Conservation (phyloP, 23 tunicate genomes). For the Pegea sp. region DNA sequence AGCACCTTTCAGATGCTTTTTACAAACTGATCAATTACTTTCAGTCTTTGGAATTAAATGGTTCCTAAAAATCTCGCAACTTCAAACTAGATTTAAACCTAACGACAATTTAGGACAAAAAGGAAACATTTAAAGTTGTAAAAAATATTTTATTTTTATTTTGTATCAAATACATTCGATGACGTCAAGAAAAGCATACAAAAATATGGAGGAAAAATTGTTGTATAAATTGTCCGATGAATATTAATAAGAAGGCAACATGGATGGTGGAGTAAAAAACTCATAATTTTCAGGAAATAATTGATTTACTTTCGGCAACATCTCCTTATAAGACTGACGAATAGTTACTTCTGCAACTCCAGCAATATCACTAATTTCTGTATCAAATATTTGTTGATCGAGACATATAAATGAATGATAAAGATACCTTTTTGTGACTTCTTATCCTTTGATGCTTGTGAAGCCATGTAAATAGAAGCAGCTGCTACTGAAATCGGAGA, state of each 20-base stretch:
- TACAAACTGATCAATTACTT: too few species aligned
- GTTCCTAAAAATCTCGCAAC: too few species aligned
- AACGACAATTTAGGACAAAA: too few species aligned
- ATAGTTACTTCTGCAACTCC: constrained; percentile 99
- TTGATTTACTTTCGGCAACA: constrained; percentile 66
- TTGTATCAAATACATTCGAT: too few species aligned
- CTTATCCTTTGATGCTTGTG: constrained; percentile 84
- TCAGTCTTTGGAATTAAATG: too few species aligned
- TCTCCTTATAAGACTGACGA: constrained; percentile 81
- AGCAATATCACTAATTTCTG: constrained; percentile 95
- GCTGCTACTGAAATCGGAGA: constrained; percentile 96
- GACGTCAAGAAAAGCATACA: too few species aligned
- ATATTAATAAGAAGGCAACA: constrained; percentile 43
- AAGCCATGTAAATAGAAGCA: constrained; percentile 97
- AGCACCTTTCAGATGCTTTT: too few species aligned
- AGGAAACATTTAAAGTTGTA: too few species aligned
- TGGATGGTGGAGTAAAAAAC: constrained; percentile 47
- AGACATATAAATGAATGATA: neutral
- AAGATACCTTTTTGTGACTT: constrained; percentile 51
- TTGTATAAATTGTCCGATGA: too few species aligned
- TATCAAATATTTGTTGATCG: neutral
- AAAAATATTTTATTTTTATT: too few species aligned
- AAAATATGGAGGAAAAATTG: too few species aligned
- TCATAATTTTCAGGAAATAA: constrained; percentile 69
- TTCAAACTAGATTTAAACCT: too few species aligned